Evolutionary conservation across 2,888 invertebrate genomes (phyloP), one percentile per base, ranked within the genome.

Genomic region (Lissocephala sabroskyi): DNA sequence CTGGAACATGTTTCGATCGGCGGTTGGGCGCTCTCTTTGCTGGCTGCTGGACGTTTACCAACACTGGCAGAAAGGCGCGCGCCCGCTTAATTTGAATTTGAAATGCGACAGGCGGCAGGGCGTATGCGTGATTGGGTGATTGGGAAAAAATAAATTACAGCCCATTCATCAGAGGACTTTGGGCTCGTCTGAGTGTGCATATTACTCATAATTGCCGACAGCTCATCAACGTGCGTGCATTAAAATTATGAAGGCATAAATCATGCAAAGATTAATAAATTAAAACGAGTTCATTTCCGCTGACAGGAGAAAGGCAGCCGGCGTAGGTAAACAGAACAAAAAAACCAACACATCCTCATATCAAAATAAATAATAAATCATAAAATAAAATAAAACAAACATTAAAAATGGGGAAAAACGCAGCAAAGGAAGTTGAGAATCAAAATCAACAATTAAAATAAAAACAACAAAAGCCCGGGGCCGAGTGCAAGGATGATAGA

Each of bases 231-330:
- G 54, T 46, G 52, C 52, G 59, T 44, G 52, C 55, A 71, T 71
- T 65, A 56, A 56, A 62, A 75, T 68, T 75, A 71, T 68, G 64
- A 56, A 47, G 49, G 49, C 56, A 71, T 75, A 71, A 68, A 75
- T 68, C 75, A 68, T 67, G 62, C 49, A 59, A 45, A 54, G 67
- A 59, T 68, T 71, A 61, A 75, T 71, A 66, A 66, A 67, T 75
- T 64, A 68, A 68, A 75, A 75, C 74, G 52, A 49, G 71, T 75
- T 68, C 71, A 75, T 75, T 70, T 75, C 71, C 67, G 76, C 45
- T 47, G 64, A 67, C 76, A 64, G 62, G 56, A 44, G 64, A 75
- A 75, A 61, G 64, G 44, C 47, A 49, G 56, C n/a, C n/a, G n/a
- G n/a, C n/a, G n/a, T n/a, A n/a, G n/a, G n/a, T n/a, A n/a, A n/a